Evolutionary conservation across 2,888 invertebrate genomes (phyloP), one percentile per base, ranked within the genome.

Genomic region (Crematogaster levior): DNA sequence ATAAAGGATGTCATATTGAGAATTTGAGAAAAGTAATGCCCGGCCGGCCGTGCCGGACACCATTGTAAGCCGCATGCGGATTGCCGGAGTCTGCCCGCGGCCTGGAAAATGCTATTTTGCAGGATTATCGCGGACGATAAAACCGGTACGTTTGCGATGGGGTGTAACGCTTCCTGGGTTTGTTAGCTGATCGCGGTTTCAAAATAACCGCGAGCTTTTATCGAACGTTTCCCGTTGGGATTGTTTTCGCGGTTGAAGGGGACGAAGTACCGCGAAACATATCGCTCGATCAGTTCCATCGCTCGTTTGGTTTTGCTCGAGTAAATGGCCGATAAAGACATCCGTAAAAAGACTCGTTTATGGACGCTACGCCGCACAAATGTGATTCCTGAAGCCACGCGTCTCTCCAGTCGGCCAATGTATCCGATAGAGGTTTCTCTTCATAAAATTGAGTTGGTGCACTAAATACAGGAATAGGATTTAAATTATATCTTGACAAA

Each of bases 1-100:
- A 93, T 92, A 92, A 92, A 90, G 89, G 88, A 89, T 88, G 89
- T 90, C 90, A 88, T 92, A 92, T 91, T 88, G 91, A 91, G 90
- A 91, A 91, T 92, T 90, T 88, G 87, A 84, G 82, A 85, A 87
- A 86, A 89, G 88, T 86, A 89, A 90, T 82, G 87, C 61, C 58
- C 75, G 56, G 27, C 21, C 66, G 79, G 56, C 56, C 68, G 80
- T 79, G 61, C 81, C 61, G 56, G 43, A 43, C 63, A 60, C 56
- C 61, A 82, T 82, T 75, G 79, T 84, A 79, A 80, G 84, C 81
- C 60, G 80, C 58, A 37, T 37, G 40, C 60, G 80, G 51, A 74
- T 80, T 51, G 80, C 37, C 74, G 27, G 60, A 21, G 63, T 65
- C 43, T 27, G 72, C 56, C 34, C 60, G 48, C 15, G 15, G 66